phyloP scores from a whole-genome alignment of 2,888 invertebrate species.

The Odontocerum albicorne region DNA sequence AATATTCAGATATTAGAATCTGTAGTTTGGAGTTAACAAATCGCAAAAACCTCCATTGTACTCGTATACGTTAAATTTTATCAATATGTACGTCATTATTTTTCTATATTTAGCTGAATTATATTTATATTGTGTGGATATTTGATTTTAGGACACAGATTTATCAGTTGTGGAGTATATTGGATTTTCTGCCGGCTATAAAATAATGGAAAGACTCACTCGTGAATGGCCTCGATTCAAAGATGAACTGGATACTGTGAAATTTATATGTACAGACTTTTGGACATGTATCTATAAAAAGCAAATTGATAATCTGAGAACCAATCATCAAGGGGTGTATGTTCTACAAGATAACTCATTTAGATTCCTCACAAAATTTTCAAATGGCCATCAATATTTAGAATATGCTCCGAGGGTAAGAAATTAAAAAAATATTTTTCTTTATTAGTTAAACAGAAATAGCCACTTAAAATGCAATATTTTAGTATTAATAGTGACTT shows the following conservation, averaged over 20 bases:
- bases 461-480: too few species aligned
- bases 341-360: conserved; percentile 96
- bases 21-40: too few species aligned
- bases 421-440: conserved; percentile 16
- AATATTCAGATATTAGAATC: too few species aligned
- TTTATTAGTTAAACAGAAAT: conserved; percentile 70
- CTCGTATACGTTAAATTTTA: too few species aligned
- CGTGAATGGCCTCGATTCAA: conserved; percentile 92
- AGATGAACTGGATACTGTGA: conserved; percentile 96
- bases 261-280: conserved; percentile 98
- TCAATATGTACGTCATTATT: too few species aligned
- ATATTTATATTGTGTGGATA: too few species aligned
- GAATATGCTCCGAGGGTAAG: conserved; percentile 84
- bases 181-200: conserved; percentile 82
- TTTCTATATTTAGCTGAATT: too few species aligned
- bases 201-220: conserved; percentile 83
- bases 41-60: too few species aligned
- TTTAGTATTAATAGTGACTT: too few species aligned
- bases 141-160: conserved; percentile 60
- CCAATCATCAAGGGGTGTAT: conserved; percentile 98
- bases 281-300: conserved; percentile 98
- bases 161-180: conserved; percentile 80
- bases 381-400: conserved; percentile 87
- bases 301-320: conserved; percentile 95
- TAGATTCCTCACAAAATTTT: conserved; percentile 84